These are phyloP conservation scores for Thunnus albacares DNA, from an alignment of 2,797 vertebrate genomes.

Conservation along the genomic window DNA sequence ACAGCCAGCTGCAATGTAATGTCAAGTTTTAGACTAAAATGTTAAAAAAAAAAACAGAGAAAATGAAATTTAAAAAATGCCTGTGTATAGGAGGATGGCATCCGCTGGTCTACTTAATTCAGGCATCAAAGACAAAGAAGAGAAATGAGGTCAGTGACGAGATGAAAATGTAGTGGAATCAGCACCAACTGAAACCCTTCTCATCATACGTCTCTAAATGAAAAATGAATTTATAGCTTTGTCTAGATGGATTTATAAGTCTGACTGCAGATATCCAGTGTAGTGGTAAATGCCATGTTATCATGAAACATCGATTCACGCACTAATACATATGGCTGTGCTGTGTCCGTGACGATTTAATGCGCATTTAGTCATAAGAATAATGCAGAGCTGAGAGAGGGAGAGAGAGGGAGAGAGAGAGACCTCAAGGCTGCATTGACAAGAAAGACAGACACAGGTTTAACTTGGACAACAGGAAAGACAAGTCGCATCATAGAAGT, in stretches of 20 bases:
- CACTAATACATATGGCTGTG: neutral
- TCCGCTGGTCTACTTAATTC: conserved; percentile 20
- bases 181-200: conserved; percentile 40
- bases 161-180: conserved; percentile 60
- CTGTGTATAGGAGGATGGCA: conserved; percentile 28
- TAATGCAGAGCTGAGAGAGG: conserved; percentile 27
- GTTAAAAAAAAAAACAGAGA: neutral
- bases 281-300: conserved; percentile 25
- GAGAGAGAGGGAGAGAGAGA: conserved; percentile 11
- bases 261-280: conserved; percentile 19
- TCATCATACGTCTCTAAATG: conserved; percentile 46
- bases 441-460: conserved; percentile 1
- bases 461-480: neutral
- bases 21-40: neutral
- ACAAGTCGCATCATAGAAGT: neutral
- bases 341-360: conserved; percentile 19
- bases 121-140: conserved; percentile 36
- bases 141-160: conserved; percentile 60
- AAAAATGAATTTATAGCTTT: conserved; percentile 44
- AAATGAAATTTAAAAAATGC: neutral
- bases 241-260: conserved; percentile 22
- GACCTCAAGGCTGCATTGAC: neutral
- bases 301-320: conserved; percentile 18
- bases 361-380: conserved; percentile 23
- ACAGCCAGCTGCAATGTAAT: neutral